phyloP scores from a whole-genome alignment of 53 echinoderm and acorn worm genomes.

The Echinometra lucunter region DNA sequence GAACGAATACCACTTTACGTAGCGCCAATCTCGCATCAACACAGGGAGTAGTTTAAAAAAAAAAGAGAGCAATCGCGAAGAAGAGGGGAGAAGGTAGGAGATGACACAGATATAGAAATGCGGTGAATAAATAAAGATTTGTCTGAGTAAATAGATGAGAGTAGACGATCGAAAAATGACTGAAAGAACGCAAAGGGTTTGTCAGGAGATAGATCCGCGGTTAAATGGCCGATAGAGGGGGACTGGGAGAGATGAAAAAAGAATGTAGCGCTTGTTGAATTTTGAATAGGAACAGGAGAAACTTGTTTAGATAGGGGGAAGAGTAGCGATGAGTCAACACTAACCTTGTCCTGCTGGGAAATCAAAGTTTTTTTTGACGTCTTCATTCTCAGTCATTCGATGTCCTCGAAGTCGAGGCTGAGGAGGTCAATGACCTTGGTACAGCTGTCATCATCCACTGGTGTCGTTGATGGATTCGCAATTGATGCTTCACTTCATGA shows the following conservation, averaged over 20 bases:
- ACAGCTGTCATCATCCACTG: slow-evolving; percentile 25
- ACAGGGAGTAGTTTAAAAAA: not conserved
- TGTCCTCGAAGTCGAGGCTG: not conserved
- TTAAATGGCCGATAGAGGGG: not conserved
- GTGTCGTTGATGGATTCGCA: slow-evolving; percentile 8
- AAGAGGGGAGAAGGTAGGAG: not conserved
- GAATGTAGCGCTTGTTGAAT: slow-evolving; percentile 48
- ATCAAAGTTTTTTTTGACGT: not conserved
- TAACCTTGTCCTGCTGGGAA: not conserved
- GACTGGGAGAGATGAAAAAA: not conserved
- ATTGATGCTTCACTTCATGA: not conserved
- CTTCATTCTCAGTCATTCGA: not conserved
- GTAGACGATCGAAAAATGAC: slow-evolving; percentile 18
- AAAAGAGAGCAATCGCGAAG: not conserved
- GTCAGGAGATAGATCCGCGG: not conserved
- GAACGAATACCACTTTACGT: not conserved
- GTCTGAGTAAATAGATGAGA: slow-evolving; percentile 47
- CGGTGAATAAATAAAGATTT: slow-evolving; percentile 30
- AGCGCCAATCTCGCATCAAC: not conserved
- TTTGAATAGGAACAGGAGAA: slow-evolving; percentile 37
- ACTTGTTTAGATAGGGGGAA: slow-evolving; percentile 46
- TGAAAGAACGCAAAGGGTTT: not conserved
- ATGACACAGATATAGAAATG: slow-evolving; percentile 56
- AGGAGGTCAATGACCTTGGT: slow-evolving; percentile 48
- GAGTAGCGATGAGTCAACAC: slow-evolving; percentile 41